phyloP scores from a whole-genome alignment of 2,888 invertebrate species.

The Drosophila testacea region DNA sequence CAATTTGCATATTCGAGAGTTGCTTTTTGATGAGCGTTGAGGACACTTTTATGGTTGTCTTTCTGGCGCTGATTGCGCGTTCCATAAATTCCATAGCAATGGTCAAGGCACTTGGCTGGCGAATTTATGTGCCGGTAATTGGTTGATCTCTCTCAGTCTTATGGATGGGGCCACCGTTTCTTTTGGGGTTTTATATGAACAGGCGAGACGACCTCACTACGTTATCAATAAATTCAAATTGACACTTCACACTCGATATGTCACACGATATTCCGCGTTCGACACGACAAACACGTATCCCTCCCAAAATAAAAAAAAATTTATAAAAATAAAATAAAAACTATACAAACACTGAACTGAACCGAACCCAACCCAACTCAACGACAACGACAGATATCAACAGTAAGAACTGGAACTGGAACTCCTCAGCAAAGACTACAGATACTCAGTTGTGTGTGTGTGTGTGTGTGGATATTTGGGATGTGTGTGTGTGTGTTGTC shows the following conservation, averaged over 20 bases:
- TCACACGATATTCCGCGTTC: slow-evolving; percentile 81
- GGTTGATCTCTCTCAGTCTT: slow-evolving; percentile 42
- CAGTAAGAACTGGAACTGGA: slow-evolving; percentile 54
- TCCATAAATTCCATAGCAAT: slow-evolving; percentile 74
- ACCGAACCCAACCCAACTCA: slow-evolving; percentile 59
- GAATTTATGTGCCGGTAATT: slow-evolving; percentile 73
- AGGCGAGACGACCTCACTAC: slow-evolving; percentile 68
- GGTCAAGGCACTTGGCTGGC: slow-evolving; percentile 65
- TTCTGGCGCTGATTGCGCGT: slow-evolving; percentile 68
- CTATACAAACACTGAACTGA: slow-evolving; percentile 10
- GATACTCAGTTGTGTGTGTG: slow-evolving; percentile 4
- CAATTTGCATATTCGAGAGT: slow-evolving; percentile 65
- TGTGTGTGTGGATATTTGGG: not conserved
- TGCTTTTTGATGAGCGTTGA: slow-evolving; percentile 61
- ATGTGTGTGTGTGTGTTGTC: slow-evolving; percentile 16
- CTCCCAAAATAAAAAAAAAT: slow-evolving; percentile 18
- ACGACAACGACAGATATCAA: slow-evolving; percentile 69
- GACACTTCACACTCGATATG: slow-evolving; percentile 85
- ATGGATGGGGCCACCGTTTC: slow-evolving; percentile 39
- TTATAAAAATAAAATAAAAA: slow-evolving; percentile 30
- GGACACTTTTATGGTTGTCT: slow-evolving; percentile 66
- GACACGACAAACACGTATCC: slow-evolving; percentile 56
- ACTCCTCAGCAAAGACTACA: slow-evolving; percentile 27
- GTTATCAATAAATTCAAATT: slow-evolving; percentile 85
- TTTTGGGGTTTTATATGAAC: slow-evolving; percentile 1